Evolutionary conservation across 1,140 invertebrate genomes (phyloP).

Genomic region (Bombyx mandarina): DNA sequence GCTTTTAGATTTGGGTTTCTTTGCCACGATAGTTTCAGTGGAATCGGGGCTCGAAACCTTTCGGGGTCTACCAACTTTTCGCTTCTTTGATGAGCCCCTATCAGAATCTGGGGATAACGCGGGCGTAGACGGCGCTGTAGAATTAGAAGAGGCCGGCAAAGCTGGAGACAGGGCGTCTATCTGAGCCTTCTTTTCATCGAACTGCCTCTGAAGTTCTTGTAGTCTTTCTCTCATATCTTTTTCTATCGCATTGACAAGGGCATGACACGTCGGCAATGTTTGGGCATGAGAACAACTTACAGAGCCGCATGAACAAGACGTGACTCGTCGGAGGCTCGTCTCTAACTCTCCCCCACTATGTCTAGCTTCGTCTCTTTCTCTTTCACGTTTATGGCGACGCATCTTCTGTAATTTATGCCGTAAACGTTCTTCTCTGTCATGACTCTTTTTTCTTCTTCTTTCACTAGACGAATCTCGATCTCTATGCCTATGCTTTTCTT

Average conservation of each 20-base stretch:
- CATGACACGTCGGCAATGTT: slow-evolving; percentile 59
- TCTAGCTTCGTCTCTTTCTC: slow-evolving; percentile 40
- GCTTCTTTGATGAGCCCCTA: slow-evolving; percentile 79
- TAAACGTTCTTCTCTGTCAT: slow-evolving; percentile 49
- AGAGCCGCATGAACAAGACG: slow-evolving; percentile 47
- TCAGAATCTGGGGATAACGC: slow-evolving; percentile 58
- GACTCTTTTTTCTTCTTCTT: slow-evolving; percentile 43
- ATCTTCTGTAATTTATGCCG: slow-evolving; percentile 59
- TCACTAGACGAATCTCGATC: slow-evolving; percentile 49
- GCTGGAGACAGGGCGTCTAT: slow-evolving; percentile 76
- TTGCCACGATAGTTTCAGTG: slow-evolving; percentile 85
- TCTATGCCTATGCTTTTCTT: slow-evolving; percentile 50
- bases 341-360: slow-evolving; percentile 45
- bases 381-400: slow-evolving; percentile 56
- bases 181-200: slow-evolving; percentile 87
- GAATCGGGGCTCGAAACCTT: slow-evolving; percentile 78
- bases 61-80: slow-evolving; percentile 86
- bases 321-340: slow-evolving; percentile 53
- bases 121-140: slow-evolving; percentile 46
- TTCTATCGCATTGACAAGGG: slow-evolving; percentile 81
- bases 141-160: slow-evolving; percentile 32
- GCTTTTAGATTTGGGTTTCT: slow-evolving; percentile 79
- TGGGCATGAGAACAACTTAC: slow-evolving; percentile 38
- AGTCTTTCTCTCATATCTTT: slow-evolving; percentile 83
- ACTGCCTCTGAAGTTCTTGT: slow-evolving; percentile 85